Percentiles rank a stretch among this genome's conserved stretches.
Evolutionary conservation across 2,888 invertebrate genomes (phyloP).

Genomic region (Pocota personata): DNA sequence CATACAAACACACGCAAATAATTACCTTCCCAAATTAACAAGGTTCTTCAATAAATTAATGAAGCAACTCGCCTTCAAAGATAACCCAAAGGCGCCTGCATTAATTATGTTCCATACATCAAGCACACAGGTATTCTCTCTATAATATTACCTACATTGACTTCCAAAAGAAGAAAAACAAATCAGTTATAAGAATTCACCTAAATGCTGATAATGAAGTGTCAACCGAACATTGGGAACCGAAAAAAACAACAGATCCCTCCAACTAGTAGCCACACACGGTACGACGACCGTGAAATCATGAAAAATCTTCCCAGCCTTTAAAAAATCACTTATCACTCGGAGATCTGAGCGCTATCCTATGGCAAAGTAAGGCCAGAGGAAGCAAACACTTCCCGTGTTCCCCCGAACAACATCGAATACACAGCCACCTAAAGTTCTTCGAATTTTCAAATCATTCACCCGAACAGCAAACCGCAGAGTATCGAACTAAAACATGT

Average conservation of each 20-base stretch:
- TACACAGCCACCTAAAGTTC: constrained; percentile 49
- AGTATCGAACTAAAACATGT: constrained; percentile 61
- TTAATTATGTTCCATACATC: constrained; percentile 68
- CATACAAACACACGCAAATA: constrained; percentile 59
- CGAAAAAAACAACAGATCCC: constrained; percentile 34
- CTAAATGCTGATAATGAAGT: constrained; percentile 69
- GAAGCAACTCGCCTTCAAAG: constrained; percentile 36
- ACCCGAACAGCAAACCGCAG: constrained; percentile 48
- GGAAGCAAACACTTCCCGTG: constrained; percentile 65
- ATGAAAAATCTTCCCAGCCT: constrained; percentile 60
- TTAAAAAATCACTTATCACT: constrained; percentile 49
- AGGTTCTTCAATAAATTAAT: constrained; percentile 49
- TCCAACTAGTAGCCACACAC: constrained; percentile 70
- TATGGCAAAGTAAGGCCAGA: constrained; percentile 27
- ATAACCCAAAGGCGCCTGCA: constrained; percentile 67
- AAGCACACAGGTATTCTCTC: constrained; percentile 58
- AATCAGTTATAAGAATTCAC: constrained; percentile 53
- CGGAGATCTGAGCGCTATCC: constrained; percentile 48
- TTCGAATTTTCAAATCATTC: constrained; percentile 69
- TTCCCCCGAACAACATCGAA: constrained; percentile 29
- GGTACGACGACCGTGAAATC: constrained; percentile 50
- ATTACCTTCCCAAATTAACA: neutral
- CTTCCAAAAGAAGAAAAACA: neutral
- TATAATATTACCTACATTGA: neutral
- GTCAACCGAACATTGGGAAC: constrained; percentile 69